Evolutionary conservation across 2,797 vertebrate genomes (phyloP), one percentile per base, ranked within the genome.

Genomic region (Artibeus jamaicensis): DNA sequence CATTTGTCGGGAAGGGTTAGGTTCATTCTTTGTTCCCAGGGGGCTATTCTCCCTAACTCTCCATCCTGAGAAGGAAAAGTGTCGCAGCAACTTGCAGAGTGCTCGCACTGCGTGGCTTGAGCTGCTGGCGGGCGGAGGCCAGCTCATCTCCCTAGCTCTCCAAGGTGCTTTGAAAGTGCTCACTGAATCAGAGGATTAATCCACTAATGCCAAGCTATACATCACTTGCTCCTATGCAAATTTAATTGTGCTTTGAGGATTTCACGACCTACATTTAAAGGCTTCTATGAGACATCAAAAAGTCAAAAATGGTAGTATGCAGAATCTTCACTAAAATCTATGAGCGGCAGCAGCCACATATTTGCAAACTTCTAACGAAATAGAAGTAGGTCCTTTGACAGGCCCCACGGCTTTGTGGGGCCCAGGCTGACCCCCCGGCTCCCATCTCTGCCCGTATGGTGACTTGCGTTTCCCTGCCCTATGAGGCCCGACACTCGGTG

Each of bases 311-410:
- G 26, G 84, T 26, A 7, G 39, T 55, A 79, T 96, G 39, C 26
- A 53, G 81, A 70, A 29, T 67, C 59, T 6, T 5, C 18, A 86
- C 39, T 44, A 76, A 88, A 95, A 79, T 89, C 39, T 53, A 26
- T 39, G 46, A 53, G 37, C 81, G 46, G n/a, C 53, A 42, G 78
- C 87, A 85, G 59, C 48, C 44, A 34, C 6, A 11, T 14, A 32
- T 92, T 94, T 85, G 62, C 68, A 91, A 85, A 50, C 32, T 53
- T 73, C 78, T 89, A 86, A 91, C 74, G 76, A 91, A 86, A 67
- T 32, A 39, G 55, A 93, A 53, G 62, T n/a, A 16, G 29, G 22
- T 59, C 9, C 44, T 93, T 82, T 37, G 87, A 82, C 57, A 88
- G 42, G 6, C 21, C 46, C 22, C 6, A 2, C 6, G 53, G 65